Evolutionary conservation across 2,888 invertebrate genomes (phyloP), one percentile per base, ranked within the genome.

Genomic region (Lithophane socia): DNA sequence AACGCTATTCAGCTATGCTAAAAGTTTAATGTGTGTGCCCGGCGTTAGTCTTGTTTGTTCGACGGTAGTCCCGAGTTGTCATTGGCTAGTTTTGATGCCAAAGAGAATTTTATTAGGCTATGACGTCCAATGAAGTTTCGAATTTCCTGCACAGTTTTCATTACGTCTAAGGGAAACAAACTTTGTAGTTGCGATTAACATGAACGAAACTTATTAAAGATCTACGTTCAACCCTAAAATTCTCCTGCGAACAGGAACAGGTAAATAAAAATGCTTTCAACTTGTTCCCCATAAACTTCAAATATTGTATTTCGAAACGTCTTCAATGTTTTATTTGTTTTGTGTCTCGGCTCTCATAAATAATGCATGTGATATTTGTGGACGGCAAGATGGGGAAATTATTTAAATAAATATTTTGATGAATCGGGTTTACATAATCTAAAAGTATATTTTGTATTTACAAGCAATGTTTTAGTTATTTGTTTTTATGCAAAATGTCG

Each of bases 321-420:
- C 81, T 71, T 67, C 70, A 54, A 78, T 84, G 80, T 76, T 83
- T 75, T 83, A 84, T 81, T 84, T 84, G 81, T 78, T 84, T 79
- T 84, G 84, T 75, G 72, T 71, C 70, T 65, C 61, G 37, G 21
- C 8, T 24, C 61, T 79, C 73, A 74, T 84, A 61, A 84, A 84
- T 84, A 83, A 80, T 83, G 76, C 66, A 83, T 83, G 67, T 60
- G 83, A 56, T 73, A 80, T 24, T 58, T 63, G 54, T 76, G n/a
- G 73, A 73, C 67, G 66, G 60, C 54, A 76, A 76, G 70, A 76
- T 64, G 80, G 54, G 76, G 70, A 64, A 83, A 80, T 80, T 67
- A 73, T 80, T 76, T 73, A 64, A 80, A 80, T 83, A 71, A 73
- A 73, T 29, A 68, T 80, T 29, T 83, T 83, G 49, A 80, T 67